Evolutionary conservation across 2,888 invertebrate species (phyloP), one percentile per base, ranked within the genome.

Genomic region (Amphipyra berbera): DNA sequence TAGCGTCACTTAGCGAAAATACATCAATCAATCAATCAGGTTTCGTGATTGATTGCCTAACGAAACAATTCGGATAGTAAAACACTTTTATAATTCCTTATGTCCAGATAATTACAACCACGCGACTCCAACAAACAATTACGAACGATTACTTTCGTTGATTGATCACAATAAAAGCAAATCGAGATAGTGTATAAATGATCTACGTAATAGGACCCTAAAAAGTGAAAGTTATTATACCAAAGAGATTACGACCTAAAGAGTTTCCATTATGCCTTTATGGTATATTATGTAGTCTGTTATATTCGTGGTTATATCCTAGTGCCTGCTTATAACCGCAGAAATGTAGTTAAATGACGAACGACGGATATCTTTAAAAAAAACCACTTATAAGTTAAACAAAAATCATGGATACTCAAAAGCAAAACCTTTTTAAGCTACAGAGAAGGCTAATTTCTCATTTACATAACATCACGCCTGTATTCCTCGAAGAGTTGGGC

Each of bases 61-160:
- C 61, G 56, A 68, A 68, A 68, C 77, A 58, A 59, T 78, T 73
- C 61, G 30, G 53, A 73, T 64, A 57, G 66, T 62, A 63, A 75
- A 73, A 80, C 68, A 73, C 80, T 80, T 78, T 78, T 76, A 64
- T 72, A 74, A 73, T 73, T 66, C 68, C 67, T 50, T 60, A 56
- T 52, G 73, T 66, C 50, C 60, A 73, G 49, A 78, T 78, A 70
- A 66, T 63, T 74, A 61, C 56, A 56, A 66, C 66, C 76, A 46
- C 45, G 58, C 65, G 47, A 46, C 60, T 59, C 66, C 47, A 68
- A 54, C 62, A 68, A 46, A 61, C 54, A 77, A 77, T 79, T 66
- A 74, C 49, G 61, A 74, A 55, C 67, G 66, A 72, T 78, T 69
- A 72, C 72, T 72, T 75, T 76, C 65, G 55, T 66, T 79, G 80